phyloP scores from a whole-genome alignment of 1,140 invertebrate genomes.

The Drosophila funebris region DNA sequence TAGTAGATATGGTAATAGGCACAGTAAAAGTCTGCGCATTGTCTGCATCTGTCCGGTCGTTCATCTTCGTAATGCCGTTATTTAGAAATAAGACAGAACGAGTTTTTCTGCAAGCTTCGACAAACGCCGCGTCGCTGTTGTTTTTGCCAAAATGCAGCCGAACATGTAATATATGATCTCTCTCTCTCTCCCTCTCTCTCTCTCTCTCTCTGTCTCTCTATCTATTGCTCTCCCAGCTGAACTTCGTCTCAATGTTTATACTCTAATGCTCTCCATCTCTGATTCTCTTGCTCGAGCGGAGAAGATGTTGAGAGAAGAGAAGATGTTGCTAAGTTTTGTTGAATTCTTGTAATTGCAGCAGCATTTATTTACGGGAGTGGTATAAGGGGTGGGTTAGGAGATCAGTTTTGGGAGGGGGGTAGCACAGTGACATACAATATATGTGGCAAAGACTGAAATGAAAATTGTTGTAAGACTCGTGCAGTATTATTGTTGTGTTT shows the following conservation, averaged over 20 bases:
- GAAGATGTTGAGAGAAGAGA: conserved; percentile 31
- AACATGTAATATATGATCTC: conserved; percentile 21
- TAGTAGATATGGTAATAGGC: conserved; percentile 49
- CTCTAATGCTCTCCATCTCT: conserved; percentile 3
- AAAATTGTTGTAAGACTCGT: conserved; percentile 68
- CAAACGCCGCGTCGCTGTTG: conserved; percentile 35
- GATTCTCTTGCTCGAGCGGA: conserved; percentile 28
- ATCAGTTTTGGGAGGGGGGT: background rate
- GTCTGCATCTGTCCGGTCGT: conserved; percentile 67
- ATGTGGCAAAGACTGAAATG: conserved; percentile 46
- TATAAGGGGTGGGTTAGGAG: background rate
- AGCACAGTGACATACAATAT: conserved; percentile 42
- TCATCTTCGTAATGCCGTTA: conserved; percentile 81
- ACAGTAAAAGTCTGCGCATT: conserved; percentile 65
- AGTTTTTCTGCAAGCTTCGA: conserved; percentile 56
- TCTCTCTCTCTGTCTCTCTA: background rate
- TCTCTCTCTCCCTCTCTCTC: background rate
- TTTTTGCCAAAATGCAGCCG: conserved; percentile 67
- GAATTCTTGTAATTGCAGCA: conserved; percentile 72
- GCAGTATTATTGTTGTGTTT: conserved; percentile 17
- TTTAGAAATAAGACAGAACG: conserved; percentile 78
- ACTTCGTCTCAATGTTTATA: background rate
- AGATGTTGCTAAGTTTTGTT: conserved; percentile 49
- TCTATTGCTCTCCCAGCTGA: background rate
- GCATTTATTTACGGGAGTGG: conserved; percentile 10